Evolutionary conservation across 1,140 invertebrate genomes (phyloP).

Genomic region (Drosophila ohnishii): DNA sequence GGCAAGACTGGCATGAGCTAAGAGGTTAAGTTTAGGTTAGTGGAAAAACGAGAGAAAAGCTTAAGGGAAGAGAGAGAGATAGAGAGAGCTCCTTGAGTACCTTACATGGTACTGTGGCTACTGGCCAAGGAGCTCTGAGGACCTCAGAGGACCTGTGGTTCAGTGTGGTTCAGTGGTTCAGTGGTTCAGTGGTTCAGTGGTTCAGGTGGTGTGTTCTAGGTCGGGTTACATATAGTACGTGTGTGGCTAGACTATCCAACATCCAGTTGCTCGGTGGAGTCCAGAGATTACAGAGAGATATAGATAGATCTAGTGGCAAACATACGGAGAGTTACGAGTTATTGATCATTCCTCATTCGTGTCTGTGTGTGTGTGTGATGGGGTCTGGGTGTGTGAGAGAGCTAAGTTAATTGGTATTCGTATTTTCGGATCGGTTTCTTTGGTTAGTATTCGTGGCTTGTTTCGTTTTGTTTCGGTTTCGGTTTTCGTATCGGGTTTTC

Average conservation of each 20-base stretch:
- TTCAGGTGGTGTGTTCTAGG: constrained; percentile 30
- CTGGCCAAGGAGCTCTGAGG: constrained; percentile 9
- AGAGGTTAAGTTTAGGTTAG: constrained; percentile 25
- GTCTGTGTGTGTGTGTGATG: constrained; percentile 16
- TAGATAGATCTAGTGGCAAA: constrained; percentile 65
- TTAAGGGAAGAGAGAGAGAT: constrained; percentile 10
- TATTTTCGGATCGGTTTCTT: constrained; percentile 39
- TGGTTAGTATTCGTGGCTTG: constrained; percentile 52
- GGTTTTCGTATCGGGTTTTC: constrained; percentile 35
- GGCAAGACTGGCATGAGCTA: constrained; percentile 40
- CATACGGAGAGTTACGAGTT: constrained; percentile 67
- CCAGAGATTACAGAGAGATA: constrained; percentile 56
- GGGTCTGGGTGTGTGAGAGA: constrained; percentile 15
- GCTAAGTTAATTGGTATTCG: constrained; percentile 73
- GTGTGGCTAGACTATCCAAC: constrained; percentile 65
- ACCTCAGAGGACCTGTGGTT: constrained; percentile 13
- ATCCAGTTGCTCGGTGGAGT: constrained; percentile 63
- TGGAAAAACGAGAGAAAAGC: constrained; percentile 41
- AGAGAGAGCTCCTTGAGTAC: constrained; percentile 29
- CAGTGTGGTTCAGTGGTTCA: constrained; percentile 26
- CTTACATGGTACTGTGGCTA: constrained; percentile 21
- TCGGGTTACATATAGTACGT: constrained; percentile 40
- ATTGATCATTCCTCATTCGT: constrained; percentile 66
- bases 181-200: constrained; percentile 17
- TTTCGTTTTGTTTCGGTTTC: constrained; percentile 36